phyloP scores from a whole-genome alignment of 1,140 invertebrate species.

The Coboldia fuscipes region DNA sequence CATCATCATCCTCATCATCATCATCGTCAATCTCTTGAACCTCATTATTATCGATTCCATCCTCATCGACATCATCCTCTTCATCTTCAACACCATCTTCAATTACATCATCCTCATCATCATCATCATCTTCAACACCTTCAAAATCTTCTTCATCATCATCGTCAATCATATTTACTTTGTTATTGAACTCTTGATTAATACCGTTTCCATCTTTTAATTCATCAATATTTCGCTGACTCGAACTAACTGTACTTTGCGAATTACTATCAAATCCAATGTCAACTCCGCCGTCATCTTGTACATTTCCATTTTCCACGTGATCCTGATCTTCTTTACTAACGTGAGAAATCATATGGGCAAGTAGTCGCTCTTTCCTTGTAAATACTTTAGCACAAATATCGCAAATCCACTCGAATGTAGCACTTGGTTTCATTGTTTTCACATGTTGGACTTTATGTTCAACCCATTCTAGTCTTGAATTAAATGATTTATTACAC shows the following conservation, averaged over 20 bases:
- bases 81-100: not conserved
- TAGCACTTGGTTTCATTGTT: constrained; percentile 14
- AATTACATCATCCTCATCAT: constrained; percentile 1
- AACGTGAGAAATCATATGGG: constrained; percentile 11
- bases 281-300: not conserved
- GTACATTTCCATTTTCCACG: not conserved
- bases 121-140: not conserved
- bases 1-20: constrained; percentile 1
- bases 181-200: not conserved
- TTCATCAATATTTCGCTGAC: not conserved
- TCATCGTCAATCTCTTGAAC: not conserved
- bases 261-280: constrained; percentile 3
- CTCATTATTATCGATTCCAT: constrained; percentile 1
- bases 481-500: constrained; percentile 13
- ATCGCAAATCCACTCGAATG: constrained; percentile 21
- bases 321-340: constrained; percentile 1
- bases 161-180: not conserved
- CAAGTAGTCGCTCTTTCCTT: constrained; percentile 19
- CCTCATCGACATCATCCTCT: not conserved
- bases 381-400: constrained; percentile 18
- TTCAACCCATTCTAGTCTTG: constrained; percentile 17
- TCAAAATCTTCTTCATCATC: not conserved
- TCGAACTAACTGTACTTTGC: constrained; percentile 2
- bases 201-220: not conserved
- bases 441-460: constrained; percentile 17